Conservation (phyloP, 2,113 vertebrate genomes). For the Poeciliopsis turrubarensis region DNA sequence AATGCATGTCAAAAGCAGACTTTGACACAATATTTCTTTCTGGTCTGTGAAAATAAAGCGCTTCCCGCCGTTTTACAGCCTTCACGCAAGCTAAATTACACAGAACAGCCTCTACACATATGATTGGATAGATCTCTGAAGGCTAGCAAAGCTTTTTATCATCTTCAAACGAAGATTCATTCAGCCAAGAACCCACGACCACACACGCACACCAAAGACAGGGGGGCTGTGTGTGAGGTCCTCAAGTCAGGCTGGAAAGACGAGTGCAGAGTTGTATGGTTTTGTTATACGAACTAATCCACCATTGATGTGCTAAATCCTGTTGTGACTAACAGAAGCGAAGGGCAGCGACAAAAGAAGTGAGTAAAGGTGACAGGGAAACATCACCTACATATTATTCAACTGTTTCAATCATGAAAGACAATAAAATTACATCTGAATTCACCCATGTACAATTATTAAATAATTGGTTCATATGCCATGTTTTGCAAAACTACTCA, state of each 20-base stretch:
- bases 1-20: not conserved
- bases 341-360: slow-evolving; percentile 24
- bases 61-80: not conserved
- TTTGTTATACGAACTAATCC: slow-evolving; percentile 77
- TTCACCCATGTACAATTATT: no score
- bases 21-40: not conserved
- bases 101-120: slow-evolving; percentile 38
- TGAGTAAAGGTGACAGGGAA: slow-evolving; percentile 7
- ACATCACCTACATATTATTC: not conserved
- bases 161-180: slow-evolving; percentile 61
- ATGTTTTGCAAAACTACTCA: no score
- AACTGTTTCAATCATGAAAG: not conserved
- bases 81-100: not conserved
- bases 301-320: slow-evolving; percentile 79
- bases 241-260: slow-evolving; percentile 72
- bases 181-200: slow-evolving; percentile 62
- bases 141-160: slow-evolving; percentile 67
- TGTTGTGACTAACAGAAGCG: slow-evolving; percentile 63
- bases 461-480: no score
- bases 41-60: slow-evolving; percentile 22
- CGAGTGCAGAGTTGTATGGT: slow-evolving; percentile 77
- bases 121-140: slow-evolving; percentile 29
- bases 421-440: no score
- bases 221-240: slow-evolving; percentile 76
- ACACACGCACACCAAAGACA: slow-evolving; percentile 74